Conservation (phyloP, 2,888 invertebrate species). For the Polyommatus icarus region DNA sequence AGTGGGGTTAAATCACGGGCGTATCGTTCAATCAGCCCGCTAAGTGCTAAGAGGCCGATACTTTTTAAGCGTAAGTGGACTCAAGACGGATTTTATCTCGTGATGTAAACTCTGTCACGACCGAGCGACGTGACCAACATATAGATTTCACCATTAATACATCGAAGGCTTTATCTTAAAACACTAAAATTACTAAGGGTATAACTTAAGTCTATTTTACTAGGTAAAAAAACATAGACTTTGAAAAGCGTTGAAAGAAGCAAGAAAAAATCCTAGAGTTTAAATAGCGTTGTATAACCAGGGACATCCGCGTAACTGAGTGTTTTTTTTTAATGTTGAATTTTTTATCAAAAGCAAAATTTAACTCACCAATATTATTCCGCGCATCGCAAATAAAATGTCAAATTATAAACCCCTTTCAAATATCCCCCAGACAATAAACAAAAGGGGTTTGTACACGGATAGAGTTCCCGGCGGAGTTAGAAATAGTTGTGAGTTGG, state of each 20-base stretch:
- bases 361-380: background rate
- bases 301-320: background rate
- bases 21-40: slow-evolving; percentile 51
- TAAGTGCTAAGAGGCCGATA: slow-evolving; percentile 58
- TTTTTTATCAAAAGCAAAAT: background rate
- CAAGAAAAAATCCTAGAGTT: too few relatives aligned
- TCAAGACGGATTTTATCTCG: slow-evolving; percentile 70
- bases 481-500: slow-evolving; percentile 57
- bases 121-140: slow-evolving; percentile 73
- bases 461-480: slow-evolving; percentile 43
- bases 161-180: slow-evolving; percentile 4
- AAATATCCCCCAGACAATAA: slow-evolving; percentile 35
- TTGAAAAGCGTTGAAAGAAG: background rate
- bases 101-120: slow-evolving; percentile 76
- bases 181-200: background rate
- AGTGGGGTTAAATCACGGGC: slow-evolving; percentile 36
- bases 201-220: background rate
- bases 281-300: too few relatives aligned
- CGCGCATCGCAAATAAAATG: background rate
- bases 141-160: slow-evolving; percentile 55
- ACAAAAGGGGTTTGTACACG: slow-evolving; percentile 41
- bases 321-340: background rate
- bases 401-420: slow-evolving; percentile 22
- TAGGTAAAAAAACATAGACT: background rate
- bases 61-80: slow-evolving; percentile 59